Conservation (phyloP, 2,113 vertebrate genomes). For the Silurus glanis region DNA sequence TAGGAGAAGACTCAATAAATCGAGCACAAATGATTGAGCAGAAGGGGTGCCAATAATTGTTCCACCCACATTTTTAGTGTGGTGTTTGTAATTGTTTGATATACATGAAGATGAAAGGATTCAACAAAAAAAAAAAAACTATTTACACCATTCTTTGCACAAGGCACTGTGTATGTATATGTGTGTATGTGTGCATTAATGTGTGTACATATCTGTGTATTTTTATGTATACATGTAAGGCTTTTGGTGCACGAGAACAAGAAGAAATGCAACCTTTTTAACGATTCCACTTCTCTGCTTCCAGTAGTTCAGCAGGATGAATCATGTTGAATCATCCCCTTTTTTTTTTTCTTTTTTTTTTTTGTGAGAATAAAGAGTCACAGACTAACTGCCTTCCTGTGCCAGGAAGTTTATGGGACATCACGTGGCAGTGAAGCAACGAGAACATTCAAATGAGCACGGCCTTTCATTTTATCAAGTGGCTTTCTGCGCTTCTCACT, state of each 20-base stretch:
- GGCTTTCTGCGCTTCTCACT: neutral
- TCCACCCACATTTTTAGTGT: too few relatives aligned
- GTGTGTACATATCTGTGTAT: too few relatives aligned
- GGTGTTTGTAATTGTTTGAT: too few relatives aligned
- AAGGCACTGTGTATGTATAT: too few relatives aligned
- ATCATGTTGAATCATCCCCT: conserved; percentile 10
- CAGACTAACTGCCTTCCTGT: conserved; percentile 44
- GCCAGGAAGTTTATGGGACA: conserved; percentile 39
- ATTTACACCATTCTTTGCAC: too few relatives aligned
- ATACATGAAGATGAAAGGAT: too few relatives aligned
- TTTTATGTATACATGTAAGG: neutral
- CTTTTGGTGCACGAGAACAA: neutral
- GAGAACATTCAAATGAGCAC: conserved; percentile 20
- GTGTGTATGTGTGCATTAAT: too few relatives aligned
- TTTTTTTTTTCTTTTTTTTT: neutral
- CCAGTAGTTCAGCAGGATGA: neutral
- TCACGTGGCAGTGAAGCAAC: neutral
- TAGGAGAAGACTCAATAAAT: too few relatives aligned
- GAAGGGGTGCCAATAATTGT: too few relatives aligned
- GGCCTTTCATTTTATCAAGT: neutral
- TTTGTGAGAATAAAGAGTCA: conserved; percentile 12
- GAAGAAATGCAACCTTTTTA: neutral
- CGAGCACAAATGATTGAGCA: too few relatives aligned
- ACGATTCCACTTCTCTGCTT: neutral
- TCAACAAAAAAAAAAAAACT: too few relatives aligned